Evolutionary conservation across 1,140 invertebrate species (phyloP), one percentile per base, ranked within the genome.

Genomic region (Drosophila gunungcola): DNA sequence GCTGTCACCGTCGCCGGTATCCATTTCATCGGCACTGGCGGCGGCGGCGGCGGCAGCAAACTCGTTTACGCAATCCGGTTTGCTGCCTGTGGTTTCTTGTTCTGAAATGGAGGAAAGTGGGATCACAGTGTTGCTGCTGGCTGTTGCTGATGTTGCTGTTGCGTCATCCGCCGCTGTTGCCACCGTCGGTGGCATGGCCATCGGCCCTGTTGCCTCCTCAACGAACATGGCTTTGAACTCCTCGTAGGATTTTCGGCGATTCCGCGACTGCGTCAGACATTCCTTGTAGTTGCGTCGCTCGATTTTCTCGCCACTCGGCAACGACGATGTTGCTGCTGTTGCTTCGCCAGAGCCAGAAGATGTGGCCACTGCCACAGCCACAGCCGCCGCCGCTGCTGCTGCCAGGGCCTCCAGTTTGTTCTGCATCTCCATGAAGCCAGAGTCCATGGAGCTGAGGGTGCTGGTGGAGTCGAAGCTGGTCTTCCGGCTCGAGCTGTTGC

Each of bases 371-470:
- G 16, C 16, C 16, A 21, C 27, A n/a, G 32, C 2, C 3, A 39
- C 29, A 12, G 39, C 39, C 1, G 41, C 29, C 7, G 41, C 36
- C 1, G 42, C 61, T 1, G 67, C 75, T 6, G 80, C 82, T 3
- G 84, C 84, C 12, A 89, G n/a, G 0, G 84, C 85, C 42, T 92
- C 91, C 41, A 91, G 48, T 53, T 91, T 91, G 54, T 89, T 79
- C 57, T 92, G 92, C 91, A 92, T 92, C 53, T 92, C 92, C 64
- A 92, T 92, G 36, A 92, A 92, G 5, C 92, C 92, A 38, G 92
- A 92, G 84, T 92, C 92, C 91, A 92, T 91, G 42, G 91, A 92
- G 52, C 91, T 92, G 16, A 92, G 78, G 3, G 92, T 92, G 68
- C 92, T 92, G 52, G 91, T 92, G 42, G 92, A 92, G 67, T 92